A percentile compares a stretch with the other conserved stretches of the same genome.
phyloP scores from a whole-genome alignment of 1,140 invertebrate species.

The Drosophila leontia region DNA sequence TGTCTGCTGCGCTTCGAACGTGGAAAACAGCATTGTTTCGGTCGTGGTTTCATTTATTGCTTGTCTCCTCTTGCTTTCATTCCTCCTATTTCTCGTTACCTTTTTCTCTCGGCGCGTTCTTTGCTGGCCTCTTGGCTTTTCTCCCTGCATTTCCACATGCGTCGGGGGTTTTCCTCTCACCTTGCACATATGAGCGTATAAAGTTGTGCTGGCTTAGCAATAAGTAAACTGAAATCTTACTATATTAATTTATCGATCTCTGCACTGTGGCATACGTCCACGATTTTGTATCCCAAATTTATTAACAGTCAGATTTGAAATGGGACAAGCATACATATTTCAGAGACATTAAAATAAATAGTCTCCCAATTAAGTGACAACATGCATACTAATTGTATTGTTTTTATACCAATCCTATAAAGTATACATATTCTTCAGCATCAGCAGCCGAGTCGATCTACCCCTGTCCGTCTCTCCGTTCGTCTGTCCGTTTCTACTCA shows the following conservation, averaged over 20 bases:
- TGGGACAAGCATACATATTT: background rate
- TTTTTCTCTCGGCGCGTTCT: slow-evolving; percentile 10
- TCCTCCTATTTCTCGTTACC: slow-evolving; percentile 14
- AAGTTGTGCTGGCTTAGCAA: background rate
- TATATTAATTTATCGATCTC: background rate
- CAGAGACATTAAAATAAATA: too few species aligned
- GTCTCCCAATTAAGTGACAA: too few species aligned
- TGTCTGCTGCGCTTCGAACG: slow-evolving; percentile 23
- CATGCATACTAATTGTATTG: too few species aligned
- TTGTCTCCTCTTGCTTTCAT: slow-evolving; percentile 41
- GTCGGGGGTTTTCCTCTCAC: slow-evolving; percentile 30
- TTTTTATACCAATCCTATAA: too few species aligned
- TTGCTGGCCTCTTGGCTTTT: slow-evolving; percentile 34
- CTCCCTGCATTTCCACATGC: slow-evolving; percentile 15
- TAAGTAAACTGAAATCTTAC: slow-evolving; percentile 2
- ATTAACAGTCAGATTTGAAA: background rate
- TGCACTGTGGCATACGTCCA: background rate
- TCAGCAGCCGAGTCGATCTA: too few species aligned
- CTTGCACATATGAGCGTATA: slow-evolving; percentile 15
- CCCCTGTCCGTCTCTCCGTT: too few species aligned
- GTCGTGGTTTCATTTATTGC: slow-evolving; percentile 72
- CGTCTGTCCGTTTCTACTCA: too few species aligned
- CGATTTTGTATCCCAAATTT: background rate
- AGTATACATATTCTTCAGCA: too few species aligned
- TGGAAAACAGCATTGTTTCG: slow-evolving; percentile 27